These are phyloP conservation scores for Gymnopithys bicolor DNA, from an alignment of 2,797 vertebrate species.

Conservation along the genomic window DNA sequence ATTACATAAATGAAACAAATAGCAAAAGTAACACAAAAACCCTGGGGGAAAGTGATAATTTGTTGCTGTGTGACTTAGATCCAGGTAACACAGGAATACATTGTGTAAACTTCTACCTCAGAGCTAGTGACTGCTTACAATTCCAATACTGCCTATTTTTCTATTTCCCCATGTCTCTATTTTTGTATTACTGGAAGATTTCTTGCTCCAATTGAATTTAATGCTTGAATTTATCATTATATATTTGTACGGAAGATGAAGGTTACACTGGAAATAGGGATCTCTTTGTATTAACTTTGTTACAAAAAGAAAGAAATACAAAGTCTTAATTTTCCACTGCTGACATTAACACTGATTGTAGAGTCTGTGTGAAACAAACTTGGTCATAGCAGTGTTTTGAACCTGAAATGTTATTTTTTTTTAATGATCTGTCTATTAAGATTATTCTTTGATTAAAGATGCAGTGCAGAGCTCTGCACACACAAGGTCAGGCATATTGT, in stretches of 20 bases:
- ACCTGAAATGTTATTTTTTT: neutral
- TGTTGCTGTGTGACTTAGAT: neutral
- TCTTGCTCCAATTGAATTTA: neutral
- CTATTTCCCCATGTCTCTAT: neutral
- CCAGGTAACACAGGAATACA: neutral
- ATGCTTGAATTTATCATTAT: neutral
- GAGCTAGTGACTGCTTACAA: neutral
- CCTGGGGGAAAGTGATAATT: neutral
- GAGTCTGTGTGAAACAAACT: neutral
- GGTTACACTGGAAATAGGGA: neutral
- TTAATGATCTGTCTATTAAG: neutral
- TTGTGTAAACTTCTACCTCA: neutral
- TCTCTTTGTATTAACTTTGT: neutral
- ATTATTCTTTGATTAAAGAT: neutral
- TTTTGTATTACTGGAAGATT: neutral
- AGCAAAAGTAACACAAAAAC: neutral
- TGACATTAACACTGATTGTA: neutral
- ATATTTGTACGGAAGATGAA: neutral
- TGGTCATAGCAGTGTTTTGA: neutral
- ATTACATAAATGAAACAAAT: slow-evolving; percentile 14
- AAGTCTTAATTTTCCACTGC: neutral
- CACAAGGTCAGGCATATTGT: neutral
- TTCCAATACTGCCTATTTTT: neutral
- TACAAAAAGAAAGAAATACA: neutral
- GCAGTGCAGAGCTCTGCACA: neutral